Conservation (phyloP, 1,140 invertebrate species). For the Hormaphis cornu region DNA sequence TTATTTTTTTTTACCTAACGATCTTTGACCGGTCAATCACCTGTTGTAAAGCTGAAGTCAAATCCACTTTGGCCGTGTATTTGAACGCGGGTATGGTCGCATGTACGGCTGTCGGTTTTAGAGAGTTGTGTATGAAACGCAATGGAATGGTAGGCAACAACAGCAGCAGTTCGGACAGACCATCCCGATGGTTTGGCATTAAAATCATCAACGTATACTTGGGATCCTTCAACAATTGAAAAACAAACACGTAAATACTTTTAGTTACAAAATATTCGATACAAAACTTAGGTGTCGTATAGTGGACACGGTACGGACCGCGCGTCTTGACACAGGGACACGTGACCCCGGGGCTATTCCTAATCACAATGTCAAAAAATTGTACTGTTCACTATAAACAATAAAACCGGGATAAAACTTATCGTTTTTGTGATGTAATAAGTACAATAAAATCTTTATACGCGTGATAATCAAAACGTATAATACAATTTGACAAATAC, state of each 20-base stretch:
- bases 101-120: slow-evolving; percentile 57
- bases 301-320: too few species aligned
- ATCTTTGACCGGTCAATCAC: slow-evolving; percentile 44
- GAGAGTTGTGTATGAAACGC: slow-evolving; percentile 53
- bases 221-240: slow-evolving; percentile 44
- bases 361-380: too few species aligned
- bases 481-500: too few species aligned
- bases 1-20: not conserved
- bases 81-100: slow-evolving; percentile 67
- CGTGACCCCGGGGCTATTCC: too few species aligned
- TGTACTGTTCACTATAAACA: too few species aligned
- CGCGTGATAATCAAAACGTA: too few species aligned
- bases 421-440: too few species aligned
- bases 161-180: slow-evolving; percentile 42
- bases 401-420: too few species aligned
- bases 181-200: slow-evolving; percentile 44
- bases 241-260: not conserved
- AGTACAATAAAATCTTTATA: too few species aligned
- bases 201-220: slow-evolving; percentile 47
- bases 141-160: slow-evolving; percentile 45
- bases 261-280: too few species aligned
- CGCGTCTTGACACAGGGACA: too few species aligned
- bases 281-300: too few species aligned
- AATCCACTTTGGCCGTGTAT: slow-evolving; percentile 61
- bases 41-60: slow-evolving; percentile 66